Evolutionary conservation across 2,888 invertebrate genomes (phyloP).

Genomic region (Xanthorhoe designata): DNA sequence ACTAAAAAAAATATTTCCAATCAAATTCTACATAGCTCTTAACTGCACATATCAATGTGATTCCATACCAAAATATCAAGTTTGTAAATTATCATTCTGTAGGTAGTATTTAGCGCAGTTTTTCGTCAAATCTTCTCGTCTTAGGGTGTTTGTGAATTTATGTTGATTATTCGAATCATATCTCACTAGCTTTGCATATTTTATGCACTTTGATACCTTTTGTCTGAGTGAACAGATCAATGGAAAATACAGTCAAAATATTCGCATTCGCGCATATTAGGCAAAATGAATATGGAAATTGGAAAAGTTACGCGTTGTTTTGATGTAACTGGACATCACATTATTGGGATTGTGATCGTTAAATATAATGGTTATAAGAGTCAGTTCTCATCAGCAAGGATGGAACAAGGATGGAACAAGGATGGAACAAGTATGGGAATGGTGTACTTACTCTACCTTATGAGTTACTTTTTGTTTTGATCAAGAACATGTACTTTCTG

Average conservation of each 20-base stretch:
- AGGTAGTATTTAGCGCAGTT: too few species aligned
- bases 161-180: background rate
- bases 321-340: constrained; percentile 15
- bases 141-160: too few species aligned
- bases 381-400: background rate
- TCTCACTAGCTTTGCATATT: constrained; percentile 38
- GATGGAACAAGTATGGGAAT: background rate
- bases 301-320: constrained; percentile 13
- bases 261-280: constrained; percentile 14
- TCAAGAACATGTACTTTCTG: background rate
- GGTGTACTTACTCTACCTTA: background rate
- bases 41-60: too few species aligned
- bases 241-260: constrained; percentile 5
- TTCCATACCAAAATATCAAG: too few species aligned
- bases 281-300: constrained; percentile 6
- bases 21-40: too few species aligned
- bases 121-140: too few species aligned
- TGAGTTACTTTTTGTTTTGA: background rate
- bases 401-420: background rate
- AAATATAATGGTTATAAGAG: background rate
- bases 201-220: constrained; percentile 26
- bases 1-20: too few species aligned
- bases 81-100: too few species aligned
- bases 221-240: constrained; percentile 17
- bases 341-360: constrained; percentile 6